A percentile compares a stretch with the other conserved stretches of the same genome.
phyloP scores from a whole-genome alignment of 2,888 invertebrate genomes.

The Mythimna albipuncta region DNA sequence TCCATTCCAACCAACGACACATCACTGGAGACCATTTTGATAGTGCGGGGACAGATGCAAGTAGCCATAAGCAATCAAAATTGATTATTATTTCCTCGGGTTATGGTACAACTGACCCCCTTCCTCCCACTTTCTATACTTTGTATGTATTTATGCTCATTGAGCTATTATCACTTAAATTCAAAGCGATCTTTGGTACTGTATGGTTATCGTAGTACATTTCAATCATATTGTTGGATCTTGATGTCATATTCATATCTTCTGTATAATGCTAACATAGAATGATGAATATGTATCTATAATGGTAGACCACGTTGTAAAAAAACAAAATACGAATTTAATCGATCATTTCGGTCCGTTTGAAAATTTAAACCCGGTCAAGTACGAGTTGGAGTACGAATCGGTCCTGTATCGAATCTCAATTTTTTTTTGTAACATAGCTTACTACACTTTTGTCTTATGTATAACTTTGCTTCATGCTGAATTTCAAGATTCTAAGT shows the following conservation, averaged over 20 bases:
- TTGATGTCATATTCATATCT: slow-evolving; percentile 21
- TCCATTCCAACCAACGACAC: slow-evolving; percentile 45
- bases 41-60: slow-evolving; percentile 59
- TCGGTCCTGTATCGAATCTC: too few species aligned
- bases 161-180: slow-evolving; percentile 58
- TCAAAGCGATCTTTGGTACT: slow-evolving; percentile 42
- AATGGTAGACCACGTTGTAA: too few species aligned
- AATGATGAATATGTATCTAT: too few species aligned
- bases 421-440: too few species aligned
- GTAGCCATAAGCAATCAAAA: slow-evolving; percentile 63
- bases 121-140: slow-evolving; percentile 35
- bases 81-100: slow-evolving; percentile 61
- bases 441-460: too few species aligned
- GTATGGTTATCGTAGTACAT: slow-evolving; percentile 36
- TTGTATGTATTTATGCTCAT: slow-evolving; percentile 34
- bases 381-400: too few species aligned
- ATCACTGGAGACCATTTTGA: slow-evolving; percentile 47
- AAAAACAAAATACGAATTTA: too few species aligned
- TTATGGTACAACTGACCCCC: slow-evolving; percentile 55
- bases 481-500: too few species aligned
- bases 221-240: slow-evolving; percentile 10
- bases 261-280: neutral
- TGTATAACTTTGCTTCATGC: too few species aligned
- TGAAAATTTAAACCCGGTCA: too few species aligned
- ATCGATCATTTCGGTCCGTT: too few species aligned